These are phyloP conservation scores for Drosophila fulvimacula DNA, from an alignment of 2,888 invertebrate species.

Conservation along the genomic window DNA sequence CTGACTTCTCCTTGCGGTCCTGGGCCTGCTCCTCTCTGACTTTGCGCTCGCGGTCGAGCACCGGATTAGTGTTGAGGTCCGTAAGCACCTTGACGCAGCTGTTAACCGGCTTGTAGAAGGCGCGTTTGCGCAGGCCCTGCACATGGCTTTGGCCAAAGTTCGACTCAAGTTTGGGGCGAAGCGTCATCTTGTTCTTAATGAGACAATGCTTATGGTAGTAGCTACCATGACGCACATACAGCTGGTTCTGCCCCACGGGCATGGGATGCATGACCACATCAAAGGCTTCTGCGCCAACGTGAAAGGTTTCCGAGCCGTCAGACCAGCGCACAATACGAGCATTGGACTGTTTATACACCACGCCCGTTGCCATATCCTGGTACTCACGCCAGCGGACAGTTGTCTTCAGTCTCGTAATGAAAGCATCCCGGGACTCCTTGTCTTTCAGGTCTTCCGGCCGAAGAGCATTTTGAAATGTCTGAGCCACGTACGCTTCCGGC, in stretches of 20 bases:
- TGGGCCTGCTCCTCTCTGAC: conserved; percentile 32
- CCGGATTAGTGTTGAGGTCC: conserved; percentile 40
- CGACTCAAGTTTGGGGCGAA: conserved; percentile 55
- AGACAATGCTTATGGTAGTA: conserved; percentile 34
- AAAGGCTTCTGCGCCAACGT: conserved; percentile 60
- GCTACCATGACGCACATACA: conserved; percentile 38
- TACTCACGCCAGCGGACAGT: conserved; percentile 58
- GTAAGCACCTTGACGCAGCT: conserved; percentile 36
- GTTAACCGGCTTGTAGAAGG: conserved; percentile 33
- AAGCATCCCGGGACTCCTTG: conserved; percentile 23
- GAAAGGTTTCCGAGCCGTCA: conserved; percentile 58
- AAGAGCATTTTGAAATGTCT: background rate
- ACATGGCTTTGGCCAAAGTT: conserved; percentile 44
- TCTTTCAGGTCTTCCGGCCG: conserved; percentile 25
- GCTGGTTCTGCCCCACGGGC: conserved; percentile 12
- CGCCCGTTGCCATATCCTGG: conserved; percentile 17
- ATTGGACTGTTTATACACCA: conserved; percentile 47
- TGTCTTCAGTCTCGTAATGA: conserved; percentile 29
- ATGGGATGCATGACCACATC: conserved; percentile 42
- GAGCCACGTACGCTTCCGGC: conserved; percentile 16
- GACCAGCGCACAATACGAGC: conserved; percentile 56
- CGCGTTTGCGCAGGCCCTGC: conserved; percentile 39
- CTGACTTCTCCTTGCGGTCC: conserved; percentile 25
- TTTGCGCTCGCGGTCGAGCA: conserved; percentile 36
- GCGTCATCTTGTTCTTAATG: conserved; percentile 45